phyloP scores from a whole-genome alignment of 2,113 vertebrate species.

The Strix uralensis region DNA sequence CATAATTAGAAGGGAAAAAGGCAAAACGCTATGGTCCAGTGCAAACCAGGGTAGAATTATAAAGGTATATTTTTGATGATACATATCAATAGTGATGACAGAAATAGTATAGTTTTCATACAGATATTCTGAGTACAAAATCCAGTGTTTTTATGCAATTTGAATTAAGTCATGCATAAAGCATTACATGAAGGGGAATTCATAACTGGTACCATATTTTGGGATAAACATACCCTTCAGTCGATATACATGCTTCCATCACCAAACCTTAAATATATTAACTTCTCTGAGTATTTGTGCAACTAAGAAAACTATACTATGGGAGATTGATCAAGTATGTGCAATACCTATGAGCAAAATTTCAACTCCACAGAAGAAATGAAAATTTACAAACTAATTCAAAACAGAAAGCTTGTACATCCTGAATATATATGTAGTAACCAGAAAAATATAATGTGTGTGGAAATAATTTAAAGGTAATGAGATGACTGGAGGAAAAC shows the following conservation, averaged over 20 bases:
- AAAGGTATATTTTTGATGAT: not conserved
- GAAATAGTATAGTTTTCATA: not conserved
- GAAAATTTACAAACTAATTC: not conserved
- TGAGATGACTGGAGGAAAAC: not conserved
- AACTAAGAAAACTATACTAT: not conserved
- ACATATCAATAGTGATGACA: not conserved
- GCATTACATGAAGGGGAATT: not conserved
- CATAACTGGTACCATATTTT: not conserved
- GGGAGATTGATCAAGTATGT: not conserved
- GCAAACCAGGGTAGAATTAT: not conserved
- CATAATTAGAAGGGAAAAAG: not conserved
- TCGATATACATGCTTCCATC: not conserved
- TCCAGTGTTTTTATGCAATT: not conserved
- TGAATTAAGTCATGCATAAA: not conserved
- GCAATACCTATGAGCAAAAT: not conserved
- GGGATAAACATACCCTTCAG: not conserved
- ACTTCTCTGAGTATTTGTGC: not conserved
- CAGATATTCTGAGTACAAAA: not conserved
- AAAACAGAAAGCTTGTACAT: not conserved
- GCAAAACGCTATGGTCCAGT: fast-evolving
- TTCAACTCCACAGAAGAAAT: not conserved
- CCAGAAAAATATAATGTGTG: not conserved
- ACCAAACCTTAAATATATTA: not conserved
- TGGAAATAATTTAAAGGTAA: not conserved
- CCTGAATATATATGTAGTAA: not conserved